Conservation (phyloP, 2,888 invertebrate genomes). For the Melieria crassipennis region DNA sequence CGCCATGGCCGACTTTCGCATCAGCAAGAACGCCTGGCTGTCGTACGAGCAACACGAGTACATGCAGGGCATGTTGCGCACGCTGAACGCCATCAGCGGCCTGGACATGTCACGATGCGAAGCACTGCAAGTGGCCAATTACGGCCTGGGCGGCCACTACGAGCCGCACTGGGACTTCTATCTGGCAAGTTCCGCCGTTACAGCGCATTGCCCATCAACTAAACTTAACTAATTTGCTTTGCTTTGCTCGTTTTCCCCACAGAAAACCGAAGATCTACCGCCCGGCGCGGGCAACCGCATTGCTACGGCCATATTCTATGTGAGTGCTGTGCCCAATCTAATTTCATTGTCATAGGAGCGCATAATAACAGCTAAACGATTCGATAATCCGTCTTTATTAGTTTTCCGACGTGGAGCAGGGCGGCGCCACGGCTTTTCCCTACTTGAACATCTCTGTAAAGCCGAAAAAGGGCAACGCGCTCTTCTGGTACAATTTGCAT, state of each 20-base stretch:
- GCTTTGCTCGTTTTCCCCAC: constrained; percentile 10
- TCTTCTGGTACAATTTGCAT: constrained; percentile 95
- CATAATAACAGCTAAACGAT: background rate
- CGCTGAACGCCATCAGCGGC: constrained; percentile 75
- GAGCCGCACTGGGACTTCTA: constrained; percentile 95
- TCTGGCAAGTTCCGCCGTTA: constrained; percentile 36
- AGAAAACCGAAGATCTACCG: constrained; percentile 25
- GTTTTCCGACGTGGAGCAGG: constrained; percentile 96
- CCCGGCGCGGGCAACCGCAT: constrained; percentile 89
- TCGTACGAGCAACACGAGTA: constrained; percentile 50
- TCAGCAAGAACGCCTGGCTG: constrained; percentile 74
- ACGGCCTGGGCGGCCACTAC: constrained; percentile 98
- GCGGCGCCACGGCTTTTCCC: constrained; percentile 97
- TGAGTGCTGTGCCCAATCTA: constrained; percentile 69
- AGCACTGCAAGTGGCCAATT: constrained; percentile 97
- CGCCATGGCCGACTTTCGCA: constrained; percentile 74
- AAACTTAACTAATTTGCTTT: background rate
- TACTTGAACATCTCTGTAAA: constrained; percentile 83
- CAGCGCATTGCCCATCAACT: background rate
- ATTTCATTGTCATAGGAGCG: background rate
- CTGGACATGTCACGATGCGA: constrained; percentile 75
- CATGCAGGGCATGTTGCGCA: constrained; percentile 68
- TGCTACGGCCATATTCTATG: constrained; percentile 95
- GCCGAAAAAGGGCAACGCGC: constrained; percentile 90
- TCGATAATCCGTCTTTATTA: constrained; percentile 59